Evolutionary conservation across 2,888 invertebrate species (phyloP).

Genomic region (Ditylenchus weischeri): DNA sequence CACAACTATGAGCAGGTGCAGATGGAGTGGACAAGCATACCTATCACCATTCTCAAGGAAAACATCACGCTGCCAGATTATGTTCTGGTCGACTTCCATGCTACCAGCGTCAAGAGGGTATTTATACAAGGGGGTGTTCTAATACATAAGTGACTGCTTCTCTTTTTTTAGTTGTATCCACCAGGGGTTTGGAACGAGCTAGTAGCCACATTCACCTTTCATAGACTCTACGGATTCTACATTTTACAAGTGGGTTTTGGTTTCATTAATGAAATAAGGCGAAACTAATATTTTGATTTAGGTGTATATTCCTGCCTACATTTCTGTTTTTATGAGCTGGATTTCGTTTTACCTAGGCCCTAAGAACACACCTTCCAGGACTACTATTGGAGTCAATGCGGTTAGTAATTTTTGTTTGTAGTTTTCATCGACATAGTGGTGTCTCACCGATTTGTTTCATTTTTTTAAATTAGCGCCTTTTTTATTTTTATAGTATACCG

Average conservation of each 20-base stretch:
- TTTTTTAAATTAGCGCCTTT: too few species aligned
- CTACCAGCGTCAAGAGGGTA: conserved; percentile 46
- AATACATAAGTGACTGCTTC: too few species aligned
- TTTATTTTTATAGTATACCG: too few species aligned
- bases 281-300: conserved; percentile 8
- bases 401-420: conserved; percentile 42
- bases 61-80: conserved; percentile 59
- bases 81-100: conserved; percentile 51
- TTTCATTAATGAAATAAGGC: neutral
- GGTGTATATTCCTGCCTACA: conserved; percentile 53
- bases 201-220: conserved; percentile 58
- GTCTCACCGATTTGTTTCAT: too few species aligned
- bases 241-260: conserved; percentile 40
- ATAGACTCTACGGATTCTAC: conserved; percentile 58
- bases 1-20: conserved; percentile 55
- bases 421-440: too few species aligned
- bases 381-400: conserved; percentile 59
- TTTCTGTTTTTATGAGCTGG: conserved; percentile 57
- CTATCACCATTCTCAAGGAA: conserved; percentile 55
- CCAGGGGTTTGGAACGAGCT: conserved; percentile 59
- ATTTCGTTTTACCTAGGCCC: conserved; percentile 58
- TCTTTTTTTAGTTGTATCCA: conserved; percentile 53
- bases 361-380: conserved; percentile 56
- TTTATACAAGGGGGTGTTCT: too few species aligned
- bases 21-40: conserved; percentile 54